Conservation (phyloP, 1,140 invertebrate species). For the Ostrea edulis region DNA sequence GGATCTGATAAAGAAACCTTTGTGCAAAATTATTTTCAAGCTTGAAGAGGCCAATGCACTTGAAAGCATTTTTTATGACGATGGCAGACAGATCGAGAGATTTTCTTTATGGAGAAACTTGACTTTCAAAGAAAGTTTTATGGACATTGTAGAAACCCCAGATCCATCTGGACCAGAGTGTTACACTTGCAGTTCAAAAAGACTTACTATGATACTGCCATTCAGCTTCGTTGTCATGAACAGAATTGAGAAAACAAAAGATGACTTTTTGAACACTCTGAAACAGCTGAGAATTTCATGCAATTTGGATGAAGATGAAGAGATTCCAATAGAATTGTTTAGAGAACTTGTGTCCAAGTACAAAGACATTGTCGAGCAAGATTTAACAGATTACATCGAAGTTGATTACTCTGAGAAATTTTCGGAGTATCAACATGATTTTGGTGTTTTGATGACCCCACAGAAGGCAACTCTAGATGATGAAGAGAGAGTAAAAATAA, state of each 20-base stretch:
- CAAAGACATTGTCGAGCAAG: constrained; percentile 44
- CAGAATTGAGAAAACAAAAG: constrained; percentile 35
- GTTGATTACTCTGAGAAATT: constrained; percentile 31
- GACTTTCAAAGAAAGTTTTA: constrained; percentile 21
- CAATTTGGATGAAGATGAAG: constrained; percentile 50
- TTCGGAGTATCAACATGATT: constrained; percentile 54
- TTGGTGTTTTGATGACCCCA: constrained; percentile 18
- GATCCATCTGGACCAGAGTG: constrained; percentile 52
- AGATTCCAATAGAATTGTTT: constrained; percentile 47
- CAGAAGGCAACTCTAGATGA: background rate
- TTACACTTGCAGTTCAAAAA: constrained; percentile 43
- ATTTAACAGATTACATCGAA: constrained; percentile 38
- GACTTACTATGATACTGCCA: constrained; percentile 42
- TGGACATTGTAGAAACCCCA: constrained; percentile 44
- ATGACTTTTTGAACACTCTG: constrained; percentile 50
- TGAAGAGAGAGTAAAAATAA: background rate
- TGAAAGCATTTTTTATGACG: constrained; percentile 37
- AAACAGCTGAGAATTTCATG: constrained; percentile 33
- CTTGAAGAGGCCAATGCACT: constrained; percentile 47
- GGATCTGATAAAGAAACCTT: constrained; percentile 49
- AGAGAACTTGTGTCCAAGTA: constrained; percentile 15
- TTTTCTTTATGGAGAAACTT: constrained; percentile 47
- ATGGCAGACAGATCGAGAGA: background rate
- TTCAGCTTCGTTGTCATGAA: constrained; percentile 48
- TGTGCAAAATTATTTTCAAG: constrained; percentile 52